Evolutionary conservation across 2,113 vertebrate genomes (phyloP), one percentile per base, ranked within the genome.

Genomic region (Andinoacara biseriatus): DNA sequence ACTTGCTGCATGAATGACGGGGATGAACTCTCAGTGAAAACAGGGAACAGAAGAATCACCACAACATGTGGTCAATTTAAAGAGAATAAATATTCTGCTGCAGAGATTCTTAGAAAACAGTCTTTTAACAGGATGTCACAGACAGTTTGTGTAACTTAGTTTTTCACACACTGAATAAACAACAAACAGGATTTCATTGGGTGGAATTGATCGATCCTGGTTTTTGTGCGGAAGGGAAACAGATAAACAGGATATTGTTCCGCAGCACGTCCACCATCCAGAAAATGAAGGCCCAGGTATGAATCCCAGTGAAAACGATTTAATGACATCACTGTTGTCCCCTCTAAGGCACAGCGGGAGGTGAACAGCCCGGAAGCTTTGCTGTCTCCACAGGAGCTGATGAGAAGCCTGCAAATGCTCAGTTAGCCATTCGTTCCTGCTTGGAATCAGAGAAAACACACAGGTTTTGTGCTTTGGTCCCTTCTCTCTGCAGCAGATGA

Each of bases 361-460:
- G 15, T 29, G 40, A 49, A 9, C 40, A 15, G 40, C 40, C 26
- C 63, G 18, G 49, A 57, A 58, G 33, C 46, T 56, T 17, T 22
- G 75, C 40, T 20, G 40, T 69, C 17, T 78, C 59, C 46, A 56
- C 17, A 29, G 77, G 72, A 80, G 3, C 52, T 83, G 82, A 88
- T 65, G 33, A 78, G 40, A 22, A 46, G 61, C 13, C 15, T 5
- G 58, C 72, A 63, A 11, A 35, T 52, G 31, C 62, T 62, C 58
- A n/a, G 38, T 11, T 40, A 15, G 63, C 40, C 63, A 26, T 38
- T 7, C 58, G 5, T 49, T 61, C 49, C 46, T n/a, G n/a, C 40
- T 1, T 67, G 22, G 63, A 26, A 26, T 26, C 26, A 26, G 3
- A 26, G 26, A 65, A 61, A 10, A 58, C 38, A 22, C 26, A 10